Conservation (phyloP, 2,113 vertebrate genomes). For the Gulo gulo region DNA sequence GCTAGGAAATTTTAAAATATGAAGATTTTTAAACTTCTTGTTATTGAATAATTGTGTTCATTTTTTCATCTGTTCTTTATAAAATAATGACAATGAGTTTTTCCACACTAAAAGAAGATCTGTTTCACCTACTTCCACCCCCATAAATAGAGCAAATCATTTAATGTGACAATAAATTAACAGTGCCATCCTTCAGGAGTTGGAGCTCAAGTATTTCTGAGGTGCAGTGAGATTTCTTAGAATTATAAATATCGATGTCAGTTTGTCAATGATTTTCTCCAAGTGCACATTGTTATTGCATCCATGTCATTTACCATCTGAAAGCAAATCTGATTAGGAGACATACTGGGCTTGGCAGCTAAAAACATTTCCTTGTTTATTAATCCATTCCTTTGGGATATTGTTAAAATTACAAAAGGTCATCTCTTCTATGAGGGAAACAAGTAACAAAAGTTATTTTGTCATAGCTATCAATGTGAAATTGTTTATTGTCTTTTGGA, state of each 20-base stretch:
- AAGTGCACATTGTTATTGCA: background rate
- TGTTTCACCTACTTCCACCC: background rate
- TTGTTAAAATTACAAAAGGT: constrained; percentile 30
- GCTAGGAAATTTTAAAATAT: background rate
- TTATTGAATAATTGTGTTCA: background rate
- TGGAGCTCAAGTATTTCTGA: background rate
- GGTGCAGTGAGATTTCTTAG: background rate
- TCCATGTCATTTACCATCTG: background rate
- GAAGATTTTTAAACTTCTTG: background rate
- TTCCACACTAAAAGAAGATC: background rate
- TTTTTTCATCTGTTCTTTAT: constrained; percentile 15
- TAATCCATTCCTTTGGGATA: constrained; percentile 44
- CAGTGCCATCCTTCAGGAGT: background rate
- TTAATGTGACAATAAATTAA: constrained; percentile 26
- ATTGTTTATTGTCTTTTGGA: background rate
- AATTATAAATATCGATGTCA: background rate
- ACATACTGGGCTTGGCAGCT: background rate
- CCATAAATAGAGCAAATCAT: background rate
- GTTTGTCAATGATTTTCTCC: constrained; percentile 50
- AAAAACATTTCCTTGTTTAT: constrained; percentile 48
- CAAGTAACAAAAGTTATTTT: constrained; percentile 16
- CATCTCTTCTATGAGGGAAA: background rate
- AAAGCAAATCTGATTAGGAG: constrained; percentile 19
- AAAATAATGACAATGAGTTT: background rate
- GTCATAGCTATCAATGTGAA: background rate